Evolutionary conservation across 1,140 invertebrate species (phyloP).

Genomic region (Camponotus vicinus): DNA sequence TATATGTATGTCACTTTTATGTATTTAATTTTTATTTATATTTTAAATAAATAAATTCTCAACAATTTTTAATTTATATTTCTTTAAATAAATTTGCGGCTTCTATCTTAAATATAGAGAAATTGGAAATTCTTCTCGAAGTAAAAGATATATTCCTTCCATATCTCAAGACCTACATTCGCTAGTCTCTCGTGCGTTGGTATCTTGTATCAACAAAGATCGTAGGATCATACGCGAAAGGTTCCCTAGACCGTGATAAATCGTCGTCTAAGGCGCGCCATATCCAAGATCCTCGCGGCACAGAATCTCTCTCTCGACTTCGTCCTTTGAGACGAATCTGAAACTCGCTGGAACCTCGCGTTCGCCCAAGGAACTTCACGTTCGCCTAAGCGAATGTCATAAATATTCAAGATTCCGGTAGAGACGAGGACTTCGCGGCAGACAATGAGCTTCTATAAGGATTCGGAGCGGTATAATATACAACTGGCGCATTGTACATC

Average conservation of each 20-base stretch:
- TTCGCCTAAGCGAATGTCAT: slow-evolving; percentile 53
- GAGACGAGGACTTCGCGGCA: slow-evolving; percentile 47
- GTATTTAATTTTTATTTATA: not conserved
- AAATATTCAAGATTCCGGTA: slow-evolving; percentile 59
- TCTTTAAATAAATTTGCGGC: not conserved
- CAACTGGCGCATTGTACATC: slow-evolving; percentile 27
- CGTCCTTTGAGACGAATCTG: slow-evolving; percentile 40
- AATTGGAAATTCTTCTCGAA: slow-evolving; percentile 26
- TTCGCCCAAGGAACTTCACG: slow-evolving; percentile 39
- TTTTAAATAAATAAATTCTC: too few relatives aligned
- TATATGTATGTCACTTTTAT: too few relatives aligned
- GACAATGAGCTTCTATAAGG: slow-evolving; percentile 54
- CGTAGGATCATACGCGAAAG: slow-evolving; percentile 51
- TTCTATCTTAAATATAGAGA: slow-evolving; percentile 1
- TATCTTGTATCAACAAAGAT: slow-evolving; percentile 61
- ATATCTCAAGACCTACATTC: slow-evolving; percentile 33
- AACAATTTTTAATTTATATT: not conserved
- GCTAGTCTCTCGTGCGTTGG: slow-evolving; percentile 33
- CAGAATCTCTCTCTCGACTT: slow-evolving; percentile 50
- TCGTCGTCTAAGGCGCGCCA: slow-evolving; percentile 43
- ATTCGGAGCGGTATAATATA: slow-evolving; percentile 40
- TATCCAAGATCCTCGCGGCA: slow-evolving; percentile 36
- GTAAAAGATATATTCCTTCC: slow-evolving; percentile 6
- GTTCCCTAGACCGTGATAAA: slow-evolving; percentile 56
- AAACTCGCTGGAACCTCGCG: slow-evolving; percentile 46